Base-by-base conservation (phyloP, 2,888 invertebrate genomes). In the Nemotelus nigrinus region DNA sequence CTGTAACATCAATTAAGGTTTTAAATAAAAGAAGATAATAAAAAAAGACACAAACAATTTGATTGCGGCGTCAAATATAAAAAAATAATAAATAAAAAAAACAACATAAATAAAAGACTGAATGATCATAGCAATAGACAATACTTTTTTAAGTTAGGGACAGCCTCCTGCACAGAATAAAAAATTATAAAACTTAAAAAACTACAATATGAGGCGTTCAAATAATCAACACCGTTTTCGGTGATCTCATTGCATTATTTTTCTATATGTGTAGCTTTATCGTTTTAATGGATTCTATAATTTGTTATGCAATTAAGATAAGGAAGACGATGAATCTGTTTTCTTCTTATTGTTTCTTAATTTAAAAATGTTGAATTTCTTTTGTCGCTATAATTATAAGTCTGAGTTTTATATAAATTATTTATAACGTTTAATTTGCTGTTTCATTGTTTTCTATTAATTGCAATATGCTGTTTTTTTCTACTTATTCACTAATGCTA, bases 311-410 rank as follows among this genome's bases (percentile, higher is more conserved):
- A 74, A 74, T 74, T 77, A 78, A 77, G 77, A 74, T 77, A 77
- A 77, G 78, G 78, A 78, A 78, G 78, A 78, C 78, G 48, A 67
- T 78, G 71, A 77, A 74, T 76, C 77, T 76, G 78, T 78, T n/a
- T n/a, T 63, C 63, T 39, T 53, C 63, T 63, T 76, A 65, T 76
- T 76, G 50, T 76, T 65, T 74, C 50, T 65, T 65, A 55, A 44
- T 76, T 47, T 5, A 64, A 76, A 53, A 72, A 47, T 25, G 25
- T 25, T 25, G 25, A 58, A 72, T 60, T 58, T 58, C 8, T 48
- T 68, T 25, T 25, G 25, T 25, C 25, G 25, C 25, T 25, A 25
- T 25, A 25, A 25, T 25, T 25, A 25, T 25, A 25, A 25, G 25
- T 25, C 25, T 25, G 25, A 25, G 25, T 25, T 25, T 25, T 25